Percentiles rank a stretch among this genome's conserved stretches.
These are phyloP conservation scores for Eublepharis macularius DNA, from an alignment of 2,113 vertebrate species.

Conservation along the genomic window DNA sequence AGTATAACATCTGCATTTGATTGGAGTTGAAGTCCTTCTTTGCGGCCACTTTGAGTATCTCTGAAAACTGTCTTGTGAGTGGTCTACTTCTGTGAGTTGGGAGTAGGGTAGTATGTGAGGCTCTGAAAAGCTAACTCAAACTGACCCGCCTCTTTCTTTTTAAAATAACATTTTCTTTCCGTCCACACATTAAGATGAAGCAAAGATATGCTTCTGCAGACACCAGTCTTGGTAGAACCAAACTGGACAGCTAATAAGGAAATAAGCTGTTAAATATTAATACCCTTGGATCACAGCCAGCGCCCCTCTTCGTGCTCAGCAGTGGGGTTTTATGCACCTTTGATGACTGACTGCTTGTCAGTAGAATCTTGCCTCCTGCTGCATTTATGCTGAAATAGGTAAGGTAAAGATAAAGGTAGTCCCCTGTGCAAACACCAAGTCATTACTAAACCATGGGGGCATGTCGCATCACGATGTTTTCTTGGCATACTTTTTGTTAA, in stretches of 20 bases:
- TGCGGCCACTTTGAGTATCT: background rate
- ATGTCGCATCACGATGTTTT: no score
- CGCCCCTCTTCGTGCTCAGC: background rate
- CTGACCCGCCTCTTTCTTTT: background rate
- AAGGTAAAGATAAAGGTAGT: no score
- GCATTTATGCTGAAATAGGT: no score
- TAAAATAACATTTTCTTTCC: background rate
- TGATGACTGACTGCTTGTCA: no score
- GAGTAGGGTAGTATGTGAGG: no score
- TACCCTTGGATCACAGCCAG: background rate
- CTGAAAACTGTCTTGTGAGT: background rate
- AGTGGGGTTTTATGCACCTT: background rate
- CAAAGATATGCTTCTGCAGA: background rate
- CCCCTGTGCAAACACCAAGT: no score
- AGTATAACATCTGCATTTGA: no score
- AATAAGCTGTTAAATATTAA: accelerated
- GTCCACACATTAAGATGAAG: accelerated
- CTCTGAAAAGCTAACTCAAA: accelerated
- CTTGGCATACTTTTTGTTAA: no score
- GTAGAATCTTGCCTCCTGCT: no score
- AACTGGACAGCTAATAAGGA: accelerated
- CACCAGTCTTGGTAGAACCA: background rate
- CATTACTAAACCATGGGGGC: no score
- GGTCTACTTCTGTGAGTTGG: background rate
- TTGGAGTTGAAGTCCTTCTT: background rate